Base-by-base conservation (phyloP, 2,888 invertebrate genomes). In the Pristionchus mayeri region DNA sequence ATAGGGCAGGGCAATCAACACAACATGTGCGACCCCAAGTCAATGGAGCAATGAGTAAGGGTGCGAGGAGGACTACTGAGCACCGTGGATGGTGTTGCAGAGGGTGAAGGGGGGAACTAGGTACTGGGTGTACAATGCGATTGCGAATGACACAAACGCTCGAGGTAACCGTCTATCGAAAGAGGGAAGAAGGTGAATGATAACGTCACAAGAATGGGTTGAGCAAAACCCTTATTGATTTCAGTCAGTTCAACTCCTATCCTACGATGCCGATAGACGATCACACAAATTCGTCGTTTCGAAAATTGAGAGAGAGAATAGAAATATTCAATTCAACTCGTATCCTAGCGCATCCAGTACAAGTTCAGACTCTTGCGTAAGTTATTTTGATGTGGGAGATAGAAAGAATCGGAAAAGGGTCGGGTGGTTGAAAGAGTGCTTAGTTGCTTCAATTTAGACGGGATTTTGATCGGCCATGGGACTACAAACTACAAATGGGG, bases 241-340 rank as follows among this genome's bases (percentile, higher is more conserved):
- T 71, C 71, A 40, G 34, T 63, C 37, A 71, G 40, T 44, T 71
- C 71, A 71, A 71, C 63, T 3, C 63, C 24, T 30, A 63, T 18
- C 63, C 11, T 16, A 7, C 63, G 18, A 63, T 34, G 34, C 3
- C 40, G 71, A 71, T 71, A 71, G 71, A 71, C 24, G 3, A 40
- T 40, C 71, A 71, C 71, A 44, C 71, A 44, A 24, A 40, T 71
- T 71, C 71, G 71, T 71, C 71, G 71, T 71, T 44, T 71, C n/a
- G 71, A 71, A 71, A 44, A 71, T 71, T 71, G 71, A 71, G 71
- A 40, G 71, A 71, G 76, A 78, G 76, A 75, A 75, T 75, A 78
- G 76, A 78, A 78, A 16, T 27, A 50, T 27, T 78, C 50, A 50
- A 78, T 78, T 78, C 76, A 78, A 78, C 76, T 78, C 76, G 76